Evolutionary conservation across 2,113 vertebrate genomes (phyloP), one percentile per base, ranked within the genome.

Genomic region (Echinops telfairi): DNA sequence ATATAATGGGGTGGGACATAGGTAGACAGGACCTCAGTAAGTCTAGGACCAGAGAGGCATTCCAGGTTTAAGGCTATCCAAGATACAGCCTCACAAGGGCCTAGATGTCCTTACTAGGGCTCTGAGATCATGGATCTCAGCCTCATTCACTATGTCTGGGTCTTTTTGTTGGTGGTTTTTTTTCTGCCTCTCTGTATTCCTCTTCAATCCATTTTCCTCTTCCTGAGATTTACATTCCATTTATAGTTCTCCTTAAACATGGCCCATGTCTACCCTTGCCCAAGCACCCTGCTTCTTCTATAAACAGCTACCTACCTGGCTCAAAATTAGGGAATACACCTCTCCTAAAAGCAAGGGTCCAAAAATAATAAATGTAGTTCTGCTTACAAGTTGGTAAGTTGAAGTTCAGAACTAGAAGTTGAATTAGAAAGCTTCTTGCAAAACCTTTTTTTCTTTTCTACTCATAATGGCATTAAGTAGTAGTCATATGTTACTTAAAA

Each of bases 71-170:
- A 53, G 6, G 19, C 23, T 9, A 25, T 66, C 12, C 4, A 22
- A 27, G 89, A 6, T 22, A 78, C n/a, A 73, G 64, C 17, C 40
- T 40, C 47, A 12, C 47, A 53, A 53, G 47, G 47, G 47, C 9
- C 12, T 53, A 2, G 43, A 11, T 62, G 16, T 36, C 36, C 23
- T 29, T n/a, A 14, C 38, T 15, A 33, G 64, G 38, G 15, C 36
- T 20, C 60, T 1, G 12, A 0, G 1, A 14, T 53, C n/a, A 4
- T 0, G 0, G 43, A 6, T 3, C 66, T 22, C 0, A 6, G 17
- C n/a, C 31, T 47, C 43, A 17, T 47, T 62, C 62, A 58, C 22
- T 12, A 17, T 8, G 5, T 29, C 22, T 70, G 1, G 40, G 40
- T 40, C 7, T 40, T 40, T 40, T 40, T 40, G 40, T 40, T 40